phyloP scores from a whole-genome alignment of 2,888 invertebrate genomes.

The Willowsia nigromaculata region DNA sequence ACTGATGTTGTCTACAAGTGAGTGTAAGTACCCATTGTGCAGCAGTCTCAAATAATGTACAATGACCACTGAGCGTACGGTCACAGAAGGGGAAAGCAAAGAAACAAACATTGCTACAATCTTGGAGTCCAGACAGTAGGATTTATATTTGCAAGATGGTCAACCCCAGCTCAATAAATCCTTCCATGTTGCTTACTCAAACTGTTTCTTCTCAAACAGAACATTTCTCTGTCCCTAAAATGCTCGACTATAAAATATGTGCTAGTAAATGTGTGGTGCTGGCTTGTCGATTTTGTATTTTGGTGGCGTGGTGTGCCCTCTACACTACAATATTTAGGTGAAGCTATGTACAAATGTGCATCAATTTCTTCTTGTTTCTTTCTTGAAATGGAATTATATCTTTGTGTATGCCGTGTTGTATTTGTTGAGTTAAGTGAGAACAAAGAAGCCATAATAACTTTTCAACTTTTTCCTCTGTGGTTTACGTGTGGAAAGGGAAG shows the following conservation, averaged over 20 bases:
- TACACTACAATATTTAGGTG: neutral
- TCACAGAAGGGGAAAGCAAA: neutral
- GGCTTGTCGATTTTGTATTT: neutral
- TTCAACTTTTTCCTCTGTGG: neutral
- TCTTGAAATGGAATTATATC: neutral
- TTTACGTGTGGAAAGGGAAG: slow-evolving; percentile 14
- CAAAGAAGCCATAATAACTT: neutral
- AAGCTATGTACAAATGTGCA: neutral
- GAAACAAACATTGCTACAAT: slow-evolving; percentile 47
- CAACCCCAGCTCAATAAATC: slow-evolving; percentile 71
- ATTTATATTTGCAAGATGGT: slow-evolving; percentile 71
- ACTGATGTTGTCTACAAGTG: neutral
- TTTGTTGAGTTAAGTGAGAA: neutral
- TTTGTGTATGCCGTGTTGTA: neutral
- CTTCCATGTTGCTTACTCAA: slow-evolving; percentile 46
- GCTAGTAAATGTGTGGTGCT: neutral
- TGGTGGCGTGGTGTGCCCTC: neutral
- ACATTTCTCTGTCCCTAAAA: neutral
- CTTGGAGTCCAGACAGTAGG: slow-evolving; percentile 55
- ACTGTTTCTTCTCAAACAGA: slow-evolving; percentile 12
- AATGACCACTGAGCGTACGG: neutral
- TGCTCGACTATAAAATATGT: neutral
- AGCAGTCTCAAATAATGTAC: too few species aligned
- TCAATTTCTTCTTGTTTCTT: neutral
- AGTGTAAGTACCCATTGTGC: neutral